These are phyloP conservation scores for Trachops cirrhosus DNA, from an alignment of 2,797 vertebrate species.

Conservation along the genomic window DNA sequence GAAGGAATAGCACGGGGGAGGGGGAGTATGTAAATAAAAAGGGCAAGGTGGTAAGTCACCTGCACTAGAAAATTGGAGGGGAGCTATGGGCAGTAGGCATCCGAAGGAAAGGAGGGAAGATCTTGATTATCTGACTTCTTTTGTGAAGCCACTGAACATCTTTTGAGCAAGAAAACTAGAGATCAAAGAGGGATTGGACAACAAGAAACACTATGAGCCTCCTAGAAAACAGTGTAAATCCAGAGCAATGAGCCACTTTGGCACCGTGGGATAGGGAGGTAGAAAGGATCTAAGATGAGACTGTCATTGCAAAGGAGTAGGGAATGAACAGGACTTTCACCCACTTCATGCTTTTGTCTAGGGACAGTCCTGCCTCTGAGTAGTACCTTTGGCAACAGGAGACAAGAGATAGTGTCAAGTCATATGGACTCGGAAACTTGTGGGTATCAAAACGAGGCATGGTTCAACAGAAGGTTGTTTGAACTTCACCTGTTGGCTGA, in stretches of 20 bases:
- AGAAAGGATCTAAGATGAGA: background rate
- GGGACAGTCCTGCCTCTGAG: background rate
- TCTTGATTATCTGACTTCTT: background rate
- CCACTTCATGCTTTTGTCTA: constrained; percentile 21
- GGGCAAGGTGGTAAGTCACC: background rate
- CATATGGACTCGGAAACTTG: background rate
- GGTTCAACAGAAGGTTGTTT: constrained; percentile 1
- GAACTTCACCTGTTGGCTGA: background rate
- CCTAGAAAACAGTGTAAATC: background rate
- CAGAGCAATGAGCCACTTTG: background rate
- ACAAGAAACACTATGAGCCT: background rate
- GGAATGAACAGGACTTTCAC: background rate
- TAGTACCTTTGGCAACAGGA: constrained; percentile 14
- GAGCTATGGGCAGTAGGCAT: background rate
- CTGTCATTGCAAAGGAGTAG: background rate
- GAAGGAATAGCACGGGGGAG: background rate
- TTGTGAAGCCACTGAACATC: background rate
- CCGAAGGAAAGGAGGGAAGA: background rate
- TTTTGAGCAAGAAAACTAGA: background rate
- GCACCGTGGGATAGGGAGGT: background rate
- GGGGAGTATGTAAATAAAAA: background rate
- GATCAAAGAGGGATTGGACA: background rate
- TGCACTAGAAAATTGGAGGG: background rate
- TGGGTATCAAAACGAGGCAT: background rate
- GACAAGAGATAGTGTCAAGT: background rate